Conservation (phyloP, 1,140 invertebrate species). For the Meloidogyne chitwoodi region DNA sequence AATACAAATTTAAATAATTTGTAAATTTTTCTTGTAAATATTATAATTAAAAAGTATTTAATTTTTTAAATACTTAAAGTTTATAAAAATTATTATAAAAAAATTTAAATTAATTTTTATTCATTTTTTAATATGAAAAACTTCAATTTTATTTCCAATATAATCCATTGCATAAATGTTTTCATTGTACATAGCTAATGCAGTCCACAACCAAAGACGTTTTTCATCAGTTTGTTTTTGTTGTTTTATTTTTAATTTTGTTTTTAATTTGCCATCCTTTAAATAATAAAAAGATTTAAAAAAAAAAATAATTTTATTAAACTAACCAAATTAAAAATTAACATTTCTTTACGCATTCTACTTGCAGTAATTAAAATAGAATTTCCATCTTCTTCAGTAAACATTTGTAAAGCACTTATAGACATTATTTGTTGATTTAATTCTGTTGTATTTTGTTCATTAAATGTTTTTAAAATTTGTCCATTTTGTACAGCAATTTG, state of each 20-base stretch:
- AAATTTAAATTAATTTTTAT: too few species aligned
- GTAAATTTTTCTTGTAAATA: too few species aligned
- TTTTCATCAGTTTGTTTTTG: not conserved
- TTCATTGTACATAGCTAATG: not conserved
- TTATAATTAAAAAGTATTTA: too few species aligned
- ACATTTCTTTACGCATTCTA: not conserved
- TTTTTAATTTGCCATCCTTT: not conserved
- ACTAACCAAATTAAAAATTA: not conserved
- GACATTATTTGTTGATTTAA: not conserved
- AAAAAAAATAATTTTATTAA: not conserved
- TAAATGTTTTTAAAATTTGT: not conserved
- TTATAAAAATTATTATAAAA: too few species aligned
- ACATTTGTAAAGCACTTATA: not conserved
- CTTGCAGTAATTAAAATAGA: not conserved
- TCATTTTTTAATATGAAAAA: not conserved
- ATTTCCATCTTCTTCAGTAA: not conserved
- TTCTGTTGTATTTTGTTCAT: not conserved
- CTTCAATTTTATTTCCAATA: not conserved
- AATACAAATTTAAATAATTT: too few species aligned
- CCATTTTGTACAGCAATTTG: not conserved
- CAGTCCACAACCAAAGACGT: not conserved
- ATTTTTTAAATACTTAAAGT: too few species aligned
- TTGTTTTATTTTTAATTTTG: not conserved
- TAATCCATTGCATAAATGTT: not conserved
- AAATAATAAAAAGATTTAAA: too few species aligned